Evolutionary conservation across 2,888 invertebrate species (phyloP).

Genomic region (Drosophila lutescens): DNA sequence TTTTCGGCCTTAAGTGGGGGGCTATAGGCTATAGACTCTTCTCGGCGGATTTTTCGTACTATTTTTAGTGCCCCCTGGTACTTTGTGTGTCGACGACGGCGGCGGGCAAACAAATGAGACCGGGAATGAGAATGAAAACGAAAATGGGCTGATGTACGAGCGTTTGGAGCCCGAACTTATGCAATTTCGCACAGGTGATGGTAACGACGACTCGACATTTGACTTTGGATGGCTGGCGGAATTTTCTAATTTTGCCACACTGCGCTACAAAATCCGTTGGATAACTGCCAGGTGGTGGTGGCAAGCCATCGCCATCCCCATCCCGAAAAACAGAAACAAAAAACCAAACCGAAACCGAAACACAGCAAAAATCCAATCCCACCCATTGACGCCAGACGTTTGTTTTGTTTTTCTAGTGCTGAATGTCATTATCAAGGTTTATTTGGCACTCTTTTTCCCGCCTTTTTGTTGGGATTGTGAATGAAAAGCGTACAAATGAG

Average conservation of each 20-base stretch:
- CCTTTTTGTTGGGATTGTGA: slow-evolving; percentile 58
- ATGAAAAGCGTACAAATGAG: slow-evolving; percentile 55
- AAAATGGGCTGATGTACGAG: slow-evolving; percentile 46
- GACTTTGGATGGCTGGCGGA: slow-evolving; percentile 69
- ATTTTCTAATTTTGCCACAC: slow-evolving; percentile 62
- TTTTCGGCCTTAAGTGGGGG: background rate
- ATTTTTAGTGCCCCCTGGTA: slow-evolving; percentile 5
- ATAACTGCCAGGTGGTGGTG: slow-evolving; percentile 69
- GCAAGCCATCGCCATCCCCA: slow-evolving; percentile 7
- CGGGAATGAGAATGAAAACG: slow-evolving; percentile 17
- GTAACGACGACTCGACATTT: slow-evolving; percentile 67
- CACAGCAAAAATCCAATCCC: slow-evolving; percentile 3
- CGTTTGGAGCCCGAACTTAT: slow-evolving; percentile 62
- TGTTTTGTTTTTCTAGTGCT: slow-evolving; percentile 43
- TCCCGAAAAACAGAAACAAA: slow-evolving; percentile 13
- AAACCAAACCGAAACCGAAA: slow-evolving; percentile 16
- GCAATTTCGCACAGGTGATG: slow-evolving; percentile 69
- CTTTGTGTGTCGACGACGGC: slow-evolving; percentile 24
- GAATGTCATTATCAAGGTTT: slow-evolving; percentile 80
- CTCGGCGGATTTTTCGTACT: slow-evolving; percentile 7
- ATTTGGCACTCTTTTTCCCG: slow-evolving; percentile 45
- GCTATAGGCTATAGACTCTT: background rate
- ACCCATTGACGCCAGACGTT: slow-evolving; percentile 50
- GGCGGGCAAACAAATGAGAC: slow-evolving; percentile 70
- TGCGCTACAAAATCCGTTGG: slow-evolving; percentile 61